A percentile compares a stretch with the other conserved stretches of the same genome.
These are phyloP conservation scores for Drosophila burlai DNA, from an alignment of 1,140 invertebrate species.

Conservation along the genomic window DNA sequence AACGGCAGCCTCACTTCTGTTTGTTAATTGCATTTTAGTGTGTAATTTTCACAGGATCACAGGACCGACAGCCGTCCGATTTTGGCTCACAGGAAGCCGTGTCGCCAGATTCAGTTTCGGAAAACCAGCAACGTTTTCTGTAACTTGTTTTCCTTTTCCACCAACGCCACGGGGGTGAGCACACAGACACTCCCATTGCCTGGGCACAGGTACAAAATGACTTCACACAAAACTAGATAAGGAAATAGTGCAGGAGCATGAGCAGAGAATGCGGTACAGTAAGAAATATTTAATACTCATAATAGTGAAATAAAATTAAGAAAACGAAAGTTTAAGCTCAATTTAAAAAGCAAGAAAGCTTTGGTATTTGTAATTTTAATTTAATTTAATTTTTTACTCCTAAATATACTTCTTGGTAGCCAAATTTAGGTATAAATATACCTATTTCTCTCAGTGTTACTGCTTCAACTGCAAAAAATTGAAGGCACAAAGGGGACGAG, in stretches of 20 bases:
- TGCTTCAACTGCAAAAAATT: constrained; percentile 40
- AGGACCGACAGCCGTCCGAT: constrained; percentile 5
- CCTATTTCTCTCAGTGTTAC: constrained; percentile 3
- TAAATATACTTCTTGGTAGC: too few relatives aligned
- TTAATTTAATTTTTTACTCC: too few relatives aligned
- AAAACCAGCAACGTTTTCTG: neutral
- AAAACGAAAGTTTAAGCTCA: too few relatives aligned
- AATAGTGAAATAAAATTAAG: rapidly evolving
- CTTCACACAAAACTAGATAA: constrained; percentile 76
- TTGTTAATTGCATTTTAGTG: constrained; percentile 79
- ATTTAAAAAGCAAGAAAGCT: neutral
- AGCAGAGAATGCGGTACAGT: neutral
- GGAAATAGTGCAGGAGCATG: constrained; percentile 14
- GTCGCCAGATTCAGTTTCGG: constrained; percentile 18
- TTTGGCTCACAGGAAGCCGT: constrained; percentile 64
- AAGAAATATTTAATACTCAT: neutral
- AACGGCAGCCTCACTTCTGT: constrained; percentile 81
- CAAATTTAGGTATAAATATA: too few relatives aligned
- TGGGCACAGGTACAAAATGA: constrained; percentile 74
- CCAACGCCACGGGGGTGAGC: constrained; percentile 18
- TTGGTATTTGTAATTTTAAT: too few relatives aligned
- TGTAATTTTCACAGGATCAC: constrained; percentile 80
- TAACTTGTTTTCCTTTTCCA: neutral
- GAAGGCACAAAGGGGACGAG: constrained; percentile 65
- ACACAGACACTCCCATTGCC: constrained; percentile 47